Base-by-base conservation (phyloP, 2,113 vertebrate species). In the Paramisgurnus dabryanus region DNA sequence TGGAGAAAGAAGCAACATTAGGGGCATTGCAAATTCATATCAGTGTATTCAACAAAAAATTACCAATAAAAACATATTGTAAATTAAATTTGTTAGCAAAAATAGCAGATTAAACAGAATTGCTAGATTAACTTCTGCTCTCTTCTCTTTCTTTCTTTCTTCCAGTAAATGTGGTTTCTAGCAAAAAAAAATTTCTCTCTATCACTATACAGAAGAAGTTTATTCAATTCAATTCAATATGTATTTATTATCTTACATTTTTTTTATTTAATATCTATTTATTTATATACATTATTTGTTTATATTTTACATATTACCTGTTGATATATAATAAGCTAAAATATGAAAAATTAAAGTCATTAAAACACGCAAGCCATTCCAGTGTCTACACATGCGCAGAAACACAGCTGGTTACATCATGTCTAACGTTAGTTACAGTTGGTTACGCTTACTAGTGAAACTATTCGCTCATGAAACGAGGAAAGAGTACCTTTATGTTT, bases 1-100 rank as follows among this genome's bases (percentile, higher is more conserved):
- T 91, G 92, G 85, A 71, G 90, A 93, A 90, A 94, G 78, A 76
- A 88, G 18, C 82, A 40, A 40, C 84, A 9, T 67, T 47, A 84
- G 61, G 18, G 64, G 43, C 39, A 45, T n/a, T 8, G 6, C 55
- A 58, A 58, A 58, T 58, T 58, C 55, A n/a, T 2, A n/a, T n/a
- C 3, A 58, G 5, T 58, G 17, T 7, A 5, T 15, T 47, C 4
- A 47, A 47, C 7, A 47, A 47, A 47, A 47, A 7, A 34, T 34
- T 34, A 34, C 27, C 27, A 34, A 50, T 50, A 13, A 53, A 53
- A 12, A 53, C 12, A 13, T 12, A 53, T 5, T 53, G 50, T 15
- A 53, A 50, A 50, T 18, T 57, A 7, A 34, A 55, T 22, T 5
- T 40, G 15, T 17, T 55, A 41, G 27, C 17, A 55, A 53, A 55